Evolutionary conservation across 2,113 vertebrate genomes (phyloP), one percentile per base, ranked within the genome.

Genomic region (Python bivittatus): DNA sequence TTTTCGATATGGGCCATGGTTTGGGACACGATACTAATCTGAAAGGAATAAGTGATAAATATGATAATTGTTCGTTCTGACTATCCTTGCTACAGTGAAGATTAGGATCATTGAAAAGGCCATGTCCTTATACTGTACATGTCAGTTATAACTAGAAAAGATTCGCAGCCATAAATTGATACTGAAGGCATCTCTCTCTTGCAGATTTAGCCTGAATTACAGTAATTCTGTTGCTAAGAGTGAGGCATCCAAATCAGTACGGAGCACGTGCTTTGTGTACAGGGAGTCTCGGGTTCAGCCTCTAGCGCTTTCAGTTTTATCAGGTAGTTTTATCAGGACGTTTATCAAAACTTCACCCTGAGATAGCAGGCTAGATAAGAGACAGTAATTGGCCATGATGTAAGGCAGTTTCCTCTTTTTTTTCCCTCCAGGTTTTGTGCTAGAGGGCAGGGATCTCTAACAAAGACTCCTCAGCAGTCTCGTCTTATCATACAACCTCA

Each of bases 1-100:
- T 93, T 93, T 96, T 95, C 86, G 88, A 93, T 29, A 57, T 54
- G 91, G 83, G 93, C 94, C 6, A 48, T 58, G 42, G 72, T 42
- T 79, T 42, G 33, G 17, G 72, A 22, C 1, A 33, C 9, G 2
- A 17, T 44, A 38, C 2, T 29, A 84, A 85, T 85, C 44, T 85
- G 84, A 85, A 52, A 48, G 4, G 23, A 44, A 48, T 84, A 23
- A 48, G 3, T 48, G 11, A 48, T 79, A 79, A 79, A 42, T 79
- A 84, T 38, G 25, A 52, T 85, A 84, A 52, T 52, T 52, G 83
- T 84, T 84, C 27, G 84, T 48, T 48, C 84, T 85, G 84, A 52
- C 25, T 29, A 27, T 48, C 25, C 23, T 85, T 52, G 12, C 29
- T 85, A 52, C 1, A 27, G 23, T 44, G 44, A 27, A 84, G 33